Evolutionary conservation across 2,888 invertebrate species (phyloP).

Genomic region (Drosophila fungiperda): DNA sequence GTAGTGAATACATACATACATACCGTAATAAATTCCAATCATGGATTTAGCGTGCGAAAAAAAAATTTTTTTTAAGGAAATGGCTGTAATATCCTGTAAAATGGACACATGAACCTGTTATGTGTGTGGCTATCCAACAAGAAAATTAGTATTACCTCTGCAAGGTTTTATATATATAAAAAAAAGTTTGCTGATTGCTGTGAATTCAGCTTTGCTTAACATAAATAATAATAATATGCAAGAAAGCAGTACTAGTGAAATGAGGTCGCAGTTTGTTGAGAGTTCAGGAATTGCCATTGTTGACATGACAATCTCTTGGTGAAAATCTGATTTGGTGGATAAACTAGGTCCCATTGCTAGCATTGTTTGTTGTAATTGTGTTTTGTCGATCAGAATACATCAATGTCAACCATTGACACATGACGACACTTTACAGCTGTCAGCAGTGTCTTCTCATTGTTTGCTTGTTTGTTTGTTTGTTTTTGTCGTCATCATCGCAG

Average conservation of each 20-base stretch:
- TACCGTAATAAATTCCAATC: neutral
- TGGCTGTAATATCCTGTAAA: neutral
- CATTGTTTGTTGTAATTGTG: conserved; percentile 69
- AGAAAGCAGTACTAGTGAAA: neutral
- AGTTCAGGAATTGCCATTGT: neutral
- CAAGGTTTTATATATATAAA: neutral
- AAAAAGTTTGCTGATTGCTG: neutral
- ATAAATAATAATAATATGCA: neutral
- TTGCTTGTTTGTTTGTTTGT: neutral
- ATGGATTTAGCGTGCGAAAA: neutral
- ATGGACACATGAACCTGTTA: neutral
- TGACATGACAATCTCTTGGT: conserved; percentile 2
- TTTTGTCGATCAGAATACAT: conserved; percentile 63
- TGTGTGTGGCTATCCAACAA: neutral
- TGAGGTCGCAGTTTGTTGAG: conserved; percentile 2
- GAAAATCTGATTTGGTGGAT: conserved; percentile 13
- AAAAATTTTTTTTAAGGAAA: neutral
- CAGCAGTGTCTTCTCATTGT: conserved; percentile 31
- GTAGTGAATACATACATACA: neutral
- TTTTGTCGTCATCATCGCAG: neutral
- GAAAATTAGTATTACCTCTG: neutral
- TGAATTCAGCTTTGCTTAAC: neutral
- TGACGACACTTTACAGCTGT: conserved; percentile 77
- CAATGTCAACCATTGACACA: conserved; percentile 68
- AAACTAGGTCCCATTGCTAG: conserved; percentile 31